Evolutionary conservation across 2,113 vertebrate species (phyloP).

Genomic region (Bettongia penicillata): DNA sequence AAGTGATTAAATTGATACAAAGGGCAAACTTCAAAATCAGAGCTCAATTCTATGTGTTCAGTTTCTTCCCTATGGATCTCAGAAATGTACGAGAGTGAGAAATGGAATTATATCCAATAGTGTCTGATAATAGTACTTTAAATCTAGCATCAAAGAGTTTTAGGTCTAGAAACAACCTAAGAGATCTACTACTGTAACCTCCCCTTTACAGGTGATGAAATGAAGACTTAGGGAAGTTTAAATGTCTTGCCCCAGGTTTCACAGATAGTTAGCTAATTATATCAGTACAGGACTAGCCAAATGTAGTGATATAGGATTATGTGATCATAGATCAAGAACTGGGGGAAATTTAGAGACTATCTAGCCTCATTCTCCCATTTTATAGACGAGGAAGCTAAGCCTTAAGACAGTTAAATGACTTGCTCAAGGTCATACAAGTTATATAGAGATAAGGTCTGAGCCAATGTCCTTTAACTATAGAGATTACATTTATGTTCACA

Average conservation of each 20-base stretch:
- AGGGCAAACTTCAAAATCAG: neutral
- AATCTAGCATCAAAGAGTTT: neutral
- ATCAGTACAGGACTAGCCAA: neutral
- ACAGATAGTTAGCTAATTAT: neutral
- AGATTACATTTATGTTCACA: neutral
- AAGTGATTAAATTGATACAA: neutral
- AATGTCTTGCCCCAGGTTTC: neutral
- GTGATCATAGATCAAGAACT: neutral
- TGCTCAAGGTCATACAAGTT: neutral
- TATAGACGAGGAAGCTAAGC: neutral
- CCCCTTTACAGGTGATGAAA: neutral
- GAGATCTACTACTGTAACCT: neutral
- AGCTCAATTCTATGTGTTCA: neutral
- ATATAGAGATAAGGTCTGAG: neutral
- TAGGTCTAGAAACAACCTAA: neutral
- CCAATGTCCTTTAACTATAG: neutral
- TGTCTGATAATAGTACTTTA: neutral
- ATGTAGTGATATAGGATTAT: neutral
- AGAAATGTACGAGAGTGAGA: neutral
- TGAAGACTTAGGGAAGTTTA: neutral
- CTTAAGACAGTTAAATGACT: neutral
- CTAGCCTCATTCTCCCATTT: neutral
- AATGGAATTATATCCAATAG: neutral
- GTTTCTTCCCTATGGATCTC: neutral
- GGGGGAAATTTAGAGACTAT: neutral